A percentile compares a stretch with the other conserved stretches of the same genome.
These are phyloP conservation scores for Vireo altiloquus DNA, from an alignment of 2,113 vertebrate genomes.

Conservation along the genomic window DNA sequence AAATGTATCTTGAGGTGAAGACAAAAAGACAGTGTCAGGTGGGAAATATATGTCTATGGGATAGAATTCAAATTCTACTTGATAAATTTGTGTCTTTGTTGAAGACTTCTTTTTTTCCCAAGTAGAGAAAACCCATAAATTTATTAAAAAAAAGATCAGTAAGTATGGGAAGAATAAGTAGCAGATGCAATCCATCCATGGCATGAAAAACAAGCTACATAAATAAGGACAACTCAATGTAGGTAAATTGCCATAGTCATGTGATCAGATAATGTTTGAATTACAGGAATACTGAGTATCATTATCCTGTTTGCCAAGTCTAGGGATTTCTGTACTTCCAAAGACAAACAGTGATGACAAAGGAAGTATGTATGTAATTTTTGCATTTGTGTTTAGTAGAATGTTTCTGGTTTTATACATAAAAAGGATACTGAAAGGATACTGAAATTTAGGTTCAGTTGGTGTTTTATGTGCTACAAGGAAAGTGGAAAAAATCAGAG, in stretches of 20 bases:
- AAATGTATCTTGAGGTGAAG: background rate
- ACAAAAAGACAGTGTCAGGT: background rate
- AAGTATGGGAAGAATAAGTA: background rate
- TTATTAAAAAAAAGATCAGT: background rate
- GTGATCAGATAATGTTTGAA: background rate
- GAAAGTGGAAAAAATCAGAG: background rate
- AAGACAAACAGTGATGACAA: background rate
- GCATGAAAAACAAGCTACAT: background rate
- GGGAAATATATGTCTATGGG: background rate
- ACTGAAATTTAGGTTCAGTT: background rate
- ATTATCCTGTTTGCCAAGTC: background rate
- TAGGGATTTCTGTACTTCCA: background rate
- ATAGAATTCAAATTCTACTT: background rate
- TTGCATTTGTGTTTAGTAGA: background rate
- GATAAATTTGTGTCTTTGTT: background rate
- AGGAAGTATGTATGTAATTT: background rate
- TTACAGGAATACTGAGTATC: background rate
- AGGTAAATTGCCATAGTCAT: background rate
- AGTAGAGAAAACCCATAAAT: background rate
- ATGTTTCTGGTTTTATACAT: background rate
- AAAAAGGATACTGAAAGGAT: background rate
- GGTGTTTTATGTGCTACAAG: background rate
- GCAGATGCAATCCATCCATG: background rate
- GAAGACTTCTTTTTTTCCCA: background rate
- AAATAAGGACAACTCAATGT: background rate